Base-by-base conservation (phyloP, 2,797 vertebrate genomes). In the Amniataba percoides region DNA sequence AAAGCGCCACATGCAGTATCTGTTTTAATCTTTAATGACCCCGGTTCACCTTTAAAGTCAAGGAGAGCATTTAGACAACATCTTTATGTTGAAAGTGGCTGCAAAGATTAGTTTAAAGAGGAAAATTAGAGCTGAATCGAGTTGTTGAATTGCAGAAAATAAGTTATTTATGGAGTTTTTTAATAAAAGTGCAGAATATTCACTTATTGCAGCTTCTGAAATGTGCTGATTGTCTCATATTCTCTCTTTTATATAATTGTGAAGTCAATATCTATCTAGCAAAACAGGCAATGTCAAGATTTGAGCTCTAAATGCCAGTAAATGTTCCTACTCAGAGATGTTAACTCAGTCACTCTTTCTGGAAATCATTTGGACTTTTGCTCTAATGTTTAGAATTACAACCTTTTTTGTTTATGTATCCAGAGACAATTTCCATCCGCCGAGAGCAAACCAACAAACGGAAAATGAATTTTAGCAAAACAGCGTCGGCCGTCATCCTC, bases 401-500 rank as follows among this genome's bases (percentile, higher is more conserved):
- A 59, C 6, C 9, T 40, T 45, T 69, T 18, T 58, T 51, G 11
- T 27, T 27, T n/a, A n/a, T 8, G 27, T 23, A 39, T 60, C 60
- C 51, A 2, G 40, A 74, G 66, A 65, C 43, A 23, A 23, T 81
- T 80, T 82, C 43, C 19, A 65, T 36, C 25, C 18, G 14, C 53
- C 21, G 62, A 68, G 57, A 74, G 55, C 68, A 57, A 3, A 73
- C 68, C 31, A 45, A 59, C 71, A 62, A 23, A 67, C 48, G 34
- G 15, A 46, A 74, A 77, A 62, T 71, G 16, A 67, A 69, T 81
- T 71, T 71, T 68, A 53, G 79, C 74, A 72, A 31, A 60, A 46
- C 15, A 46, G 36, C 2, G 45, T 67, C 3, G 52, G 63, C 79
- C 43, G 39, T 64, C 77, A 77, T 77, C 59, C 34, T 82, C 66